Percentiles rank a stretch among this genome's conserved stretches.
Evolutionary conservation across 2,888 invertebrate species (phyloP).

Genomic region (Apotomis capreana): DNA sequence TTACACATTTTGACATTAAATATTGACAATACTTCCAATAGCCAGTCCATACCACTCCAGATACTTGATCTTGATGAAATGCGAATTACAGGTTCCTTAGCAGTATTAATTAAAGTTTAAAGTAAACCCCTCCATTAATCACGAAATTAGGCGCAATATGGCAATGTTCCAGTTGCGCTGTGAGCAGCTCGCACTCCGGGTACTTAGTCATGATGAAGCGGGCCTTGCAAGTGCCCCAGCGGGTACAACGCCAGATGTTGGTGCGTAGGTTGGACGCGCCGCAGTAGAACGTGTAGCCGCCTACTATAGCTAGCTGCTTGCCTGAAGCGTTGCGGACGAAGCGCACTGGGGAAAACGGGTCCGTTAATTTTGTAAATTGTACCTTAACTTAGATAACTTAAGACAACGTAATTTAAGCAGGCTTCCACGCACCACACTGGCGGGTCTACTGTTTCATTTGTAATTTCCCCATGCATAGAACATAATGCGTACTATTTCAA

Average conservation of each 20-base stretch:
- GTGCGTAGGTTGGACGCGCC: slow-evolving; percentile 41
- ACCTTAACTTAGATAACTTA: not conserved
- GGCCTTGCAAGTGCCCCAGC: slow-evolving; percentile 44
- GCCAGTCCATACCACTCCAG: too few relatives aligned
- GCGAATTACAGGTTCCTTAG: not conserved
- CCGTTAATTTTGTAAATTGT: not conserved
- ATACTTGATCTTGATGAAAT: not conserved
- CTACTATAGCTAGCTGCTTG: slow-evolving; percentile 45
- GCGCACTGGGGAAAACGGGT: slow-evolving; percentile 20
- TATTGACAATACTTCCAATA: too few relatives aligned
- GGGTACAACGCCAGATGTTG: slow-evolving; percentile 51
- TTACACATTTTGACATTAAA: too few relatives aligned
- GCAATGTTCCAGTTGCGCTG: slow-evolving; percentile 32
- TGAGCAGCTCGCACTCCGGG: slow-evolving; percentile 35
- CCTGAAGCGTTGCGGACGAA: slow-evolving; percentile 40
- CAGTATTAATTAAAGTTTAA: not conserved
- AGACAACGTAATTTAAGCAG: not conserved
- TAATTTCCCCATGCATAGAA: too few relatives aligned
- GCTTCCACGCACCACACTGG: too few relatives aligned
- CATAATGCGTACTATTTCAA: too few relatives aligned
- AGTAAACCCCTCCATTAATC: slow-evolving; percentile 31
- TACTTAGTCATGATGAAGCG: slow-evolving; percentile 44
- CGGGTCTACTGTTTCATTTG: too few relatives aligned
- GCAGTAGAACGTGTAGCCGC: slow-evolving; percentile 49
- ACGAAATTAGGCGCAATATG: slow-evolving; percentile 32